Conservation (phyloP, 2,888 invertebrate species). For the Cantharis rufa region DNA sequence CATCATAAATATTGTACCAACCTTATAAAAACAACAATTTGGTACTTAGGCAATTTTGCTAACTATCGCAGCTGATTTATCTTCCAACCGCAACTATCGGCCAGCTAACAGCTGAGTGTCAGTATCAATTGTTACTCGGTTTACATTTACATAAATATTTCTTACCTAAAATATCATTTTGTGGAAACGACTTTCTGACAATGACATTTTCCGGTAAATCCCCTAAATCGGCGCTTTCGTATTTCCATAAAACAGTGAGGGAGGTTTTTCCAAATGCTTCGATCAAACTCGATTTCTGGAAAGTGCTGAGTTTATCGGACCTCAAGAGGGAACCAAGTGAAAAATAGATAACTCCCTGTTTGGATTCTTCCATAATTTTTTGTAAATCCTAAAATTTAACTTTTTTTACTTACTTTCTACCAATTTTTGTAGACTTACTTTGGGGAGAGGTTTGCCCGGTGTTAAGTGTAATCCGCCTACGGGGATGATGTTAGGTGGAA, state of each 20-base stretch:
- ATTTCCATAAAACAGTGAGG: constrained; percentile 54
- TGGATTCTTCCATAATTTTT: constrained; percentile 45
- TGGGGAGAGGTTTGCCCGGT: constrained; percentile 40
- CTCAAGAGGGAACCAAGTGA: constrained; percentile 50
- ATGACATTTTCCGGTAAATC: constrained; percentile 48
- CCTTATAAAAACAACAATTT: no score
- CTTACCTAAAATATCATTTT: constrained; percentile 50
- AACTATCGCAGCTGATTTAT: no score
- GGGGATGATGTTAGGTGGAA: constrained; percentile 50
- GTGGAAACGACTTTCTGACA: constrained; percentile 49
- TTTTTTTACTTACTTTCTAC: neutral
- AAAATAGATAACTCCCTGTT: constrained; percentile 51
- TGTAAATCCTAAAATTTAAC: constrained; percentile 41
- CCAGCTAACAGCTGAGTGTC: no score
- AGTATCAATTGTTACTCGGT: no score
- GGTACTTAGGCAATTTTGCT: no score
- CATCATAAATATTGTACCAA: no score
- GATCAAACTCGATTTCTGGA: constrained; percentile 41
- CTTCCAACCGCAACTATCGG: no score
- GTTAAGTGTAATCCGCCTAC: constrained; percentile 50
- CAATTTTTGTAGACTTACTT: constrained; percentile 32
- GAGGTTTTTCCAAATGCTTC: constrained; percentile 48
- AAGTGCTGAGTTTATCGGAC: constrained; percentile 42
- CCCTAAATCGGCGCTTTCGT: constrained; percentile 41
- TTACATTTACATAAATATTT: neutral